These are phyloP conservation scores for Casuarius casuarius DNA, from an alignment of 2,113 vertebrate species.

Conservation along the genomic window DNA sequence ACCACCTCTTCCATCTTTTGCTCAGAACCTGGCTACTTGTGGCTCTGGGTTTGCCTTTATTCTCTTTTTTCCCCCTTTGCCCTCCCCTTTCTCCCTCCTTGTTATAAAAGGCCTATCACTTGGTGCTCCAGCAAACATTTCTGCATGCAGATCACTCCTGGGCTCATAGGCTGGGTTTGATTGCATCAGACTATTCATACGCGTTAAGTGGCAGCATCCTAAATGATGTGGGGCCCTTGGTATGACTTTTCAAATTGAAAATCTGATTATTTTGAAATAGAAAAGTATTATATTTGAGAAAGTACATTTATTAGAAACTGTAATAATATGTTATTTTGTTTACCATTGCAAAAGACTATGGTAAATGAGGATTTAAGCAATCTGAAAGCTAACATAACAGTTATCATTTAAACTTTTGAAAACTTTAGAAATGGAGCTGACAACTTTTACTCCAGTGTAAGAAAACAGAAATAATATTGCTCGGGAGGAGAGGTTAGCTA, in stretches of 20 bases:
- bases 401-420: not conserved
- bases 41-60: not conserved
- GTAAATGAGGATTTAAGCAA: not conserved
- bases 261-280: not conserved
- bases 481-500: not conserved
- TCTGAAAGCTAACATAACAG: not conserved
- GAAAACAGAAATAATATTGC: not conserved
- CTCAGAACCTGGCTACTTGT: not conserved
- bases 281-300: not conserved
- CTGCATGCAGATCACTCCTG: not conserved
- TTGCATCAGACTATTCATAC: not conserved
- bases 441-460: not conserved
- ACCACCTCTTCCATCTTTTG: not conserved
- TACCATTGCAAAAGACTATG: not conserved
- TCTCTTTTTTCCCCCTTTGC: not conserved
- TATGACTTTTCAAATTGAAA: not conserved
- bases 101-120: not conserved
- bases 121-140: not conserved
- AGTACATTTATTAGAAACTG: not conserved
- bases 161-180: not conserved
- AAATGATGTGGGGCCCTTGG: not conserved
- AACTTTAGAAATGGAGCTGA: not conserved
- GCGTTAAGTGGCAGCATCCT: not conserved
- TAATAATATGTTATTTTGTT: not conserved
- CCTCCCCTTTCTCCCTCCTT: not conserved